Conservation (phyloP, 2,797 vertebrate genomes). For the Pitangus sulphuratus region DNA sequence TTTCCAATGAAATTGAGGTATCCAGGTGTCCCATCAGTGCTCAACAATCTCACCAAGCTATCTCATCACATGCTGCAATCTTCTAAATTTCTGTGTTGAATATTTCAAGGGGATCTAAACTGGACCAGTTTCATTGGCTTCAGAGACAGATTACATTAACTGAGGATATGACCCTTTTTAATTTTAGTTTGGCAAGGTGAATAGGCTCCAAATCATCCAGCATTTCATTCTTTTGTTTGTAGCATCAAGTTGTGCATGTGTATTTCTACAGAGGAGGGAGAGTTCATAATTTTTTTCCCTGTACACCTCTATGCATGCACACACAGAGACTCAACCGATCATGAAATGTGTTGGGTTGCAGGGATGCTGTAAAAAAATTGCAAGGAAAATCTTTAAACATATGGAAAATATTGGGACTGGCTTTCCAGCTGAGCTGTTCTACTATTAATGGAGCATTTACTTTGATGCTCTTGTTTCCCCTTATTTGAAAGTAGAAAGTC, state of each 20-base stretch:
- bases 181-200: not conserved
- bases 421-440: not conserved
- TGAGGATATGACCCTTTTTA: not conserved
- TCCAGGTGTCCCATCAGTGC: not conserved
- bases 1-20: not conserved
- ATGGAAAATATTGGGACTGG: not conserved
- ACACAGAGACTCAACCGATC: not conserved
- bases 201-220: not conserved
- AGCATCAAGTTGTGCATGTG: not conserved
- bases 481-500: not conserved
- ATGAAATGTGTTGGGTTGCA: not conserved
- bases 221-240: not conserved
- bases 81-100: not conserved
- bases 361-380: not conserved
- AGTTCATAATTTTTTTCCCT: accelerated
- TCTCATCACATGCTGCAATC: not conserved
- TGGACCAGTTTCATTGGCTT: not conserved
- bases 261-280: not conserved
- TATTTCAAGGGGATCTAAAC: not conserved
- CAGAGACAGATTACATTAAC: not conserved
- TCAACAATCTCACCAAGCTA: not conserved
- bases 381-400: not conserved
- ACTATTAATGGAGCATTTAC: not conserved
- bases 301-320: accelerated
- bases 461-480: not conserved